phyloP scores from a whole-genome alignment of 2,797 vertebrate species.

The Acomys russatus region DNA sequence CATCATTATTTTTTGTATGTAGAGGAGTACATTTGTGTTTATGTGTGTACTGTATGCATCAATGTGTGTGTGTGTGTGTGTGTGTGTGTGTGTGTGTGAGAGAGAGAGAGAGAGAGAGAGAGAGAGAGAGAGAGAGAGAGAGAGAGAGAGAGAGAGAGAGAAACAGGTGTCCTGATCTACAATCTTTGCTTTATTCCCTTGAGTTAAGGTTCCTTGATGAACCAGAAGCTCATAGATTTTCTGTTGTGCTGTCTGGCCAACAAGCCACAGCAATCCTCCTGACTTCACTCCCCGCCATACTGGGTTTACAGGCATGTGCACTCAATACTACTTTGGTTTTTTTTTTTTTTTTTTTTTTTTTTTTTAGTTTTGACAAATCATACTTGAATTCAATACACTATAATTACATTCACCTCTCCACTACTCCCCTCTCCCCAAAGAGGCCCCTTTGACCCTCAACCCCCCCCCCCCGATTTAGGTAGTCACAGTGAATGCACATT shows the following conservation, averaged over 20 bases:
- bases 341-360: neutral
- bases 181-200: too few relatives aligned
- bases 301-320: neutral
- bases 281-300: neutral
- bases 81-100: neutral
- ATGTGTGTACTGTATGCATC: too few relatives aligned
- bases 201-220: neutral
- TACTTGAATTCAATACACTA: neutral
- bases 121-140: too few relatives aligned
- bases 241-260: neutral
- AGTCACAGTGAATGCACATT: too few relatives aligned
- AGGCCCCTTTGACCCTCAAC: neutral
- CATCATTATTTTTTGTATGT: neutral
- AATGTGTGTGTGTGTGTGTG: neutral
- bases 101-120: too few relatives aligned
- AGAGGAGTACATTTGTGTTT: neutral
- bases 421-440: too few relatives aligned
- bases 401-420: neutral
- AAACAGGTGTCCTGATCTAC: neutral
- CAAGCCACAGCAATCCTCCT: too few relatives aligned
- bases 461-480: neutral
- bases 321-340: neutral
- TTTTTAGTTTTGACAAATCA: neutral
- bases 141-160: too few relatives aligned
- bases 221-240: neutral